phyloP scores from a whole-genome alignment of 2,797 vertebrate species.

The Sebastes vulpes region DNA sequence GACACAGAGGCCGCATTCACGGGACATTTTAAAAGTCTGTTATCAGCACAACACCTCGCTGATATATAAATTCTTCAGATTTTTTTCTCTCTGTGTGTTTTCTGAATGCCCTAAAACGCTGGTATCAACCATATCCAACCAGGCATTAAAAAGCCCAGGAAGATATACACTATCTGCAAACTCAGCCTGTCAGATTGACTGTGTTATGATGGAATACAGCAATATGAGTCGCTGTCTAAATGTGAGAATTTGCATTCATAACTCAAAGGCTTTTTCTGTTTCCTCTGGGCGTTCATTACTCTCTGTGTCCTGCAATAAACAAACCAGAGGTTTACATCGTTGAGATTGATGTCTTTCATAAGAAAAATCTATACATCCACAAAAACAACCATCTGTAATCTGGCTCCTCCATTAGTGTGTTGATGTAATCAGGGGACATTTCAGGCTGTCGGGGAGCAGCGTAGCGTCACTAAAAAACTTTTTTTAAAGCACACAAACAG shows the following conservation, averaged over 20 bases:
- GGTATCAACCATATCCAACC: background rate
- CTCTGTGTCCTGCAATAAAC: constrained; percentile 18
- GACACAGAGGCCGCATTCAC: background rate
- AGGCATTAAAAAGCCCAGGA: background rate
- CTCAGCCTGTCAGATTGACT: constrained; percentile 1
- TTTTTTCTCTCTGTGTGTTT: background rate
- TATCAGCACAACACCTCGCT: constrained; percentile 4
- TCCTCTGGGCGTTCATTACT: constrained; percentile 38
- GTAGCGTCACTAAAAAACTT: background rate
- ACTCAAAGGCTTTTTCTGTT: constrained; percentile 31
- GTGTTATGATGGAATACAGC: constrained; percentile 43
- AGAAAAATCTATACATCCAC: background rate
- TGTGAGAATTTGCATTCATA: constrained; percentile 54
- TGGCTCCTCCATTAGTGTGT: background rate
- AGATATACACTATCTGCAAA: constrained; percentile 1
- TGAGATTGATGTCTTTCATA: constrained; percentile 58
- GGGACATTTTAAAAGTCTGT: background rate
- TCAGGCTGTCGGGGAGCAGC: background rate
- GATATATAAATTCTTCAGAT: constrained; percentile 1
- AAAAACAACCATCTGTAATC: constrained; percentile 7
- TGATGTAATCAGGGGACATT: background rate
- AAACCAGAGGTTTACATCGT: background rate
- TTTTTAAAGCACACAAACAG: background rate
- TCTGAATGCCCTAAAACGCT: background rate
- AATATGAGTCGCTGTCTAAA: constrained; percentile 43